Evolutionary conservation across 2,113 vertebrate genomes (phyloP), one percentile per base, ranked within the genome.

Genomic region (Rhinopomastus cyanomelas): DNA sequence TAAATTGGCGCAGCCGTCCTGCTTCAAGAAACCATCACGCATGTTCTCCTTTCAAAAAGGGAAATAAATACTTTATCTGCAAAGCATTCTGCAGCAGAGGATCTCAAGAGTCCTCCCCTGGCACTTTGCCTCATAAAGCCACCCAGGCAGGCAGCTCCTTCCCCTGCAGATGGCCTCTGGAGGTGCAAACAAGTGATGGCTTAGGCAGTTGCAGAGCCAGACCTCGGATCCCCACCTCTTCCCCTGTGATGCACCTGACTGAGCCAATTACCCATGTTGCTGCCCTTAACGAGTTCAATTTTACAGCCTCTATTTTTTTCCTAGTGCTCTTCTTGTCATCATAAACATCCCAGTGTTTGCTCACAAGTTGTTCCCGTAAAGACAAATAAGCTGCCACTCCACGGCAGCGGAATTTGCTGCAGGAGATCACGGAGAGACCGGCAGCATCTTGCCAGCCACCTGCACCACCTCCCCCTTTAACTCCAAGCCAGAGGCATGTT

Each of bases 401-500:
- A 84, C 0, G 8, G 94, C 87, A 61, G n/a, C 21, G 94, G 95
- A 95, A 95, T 95, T 92, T 39, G 89, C 81, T 39, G 74, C 71
- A 51, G 81, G 81, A 90, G 81, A 49, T 65, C 82, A 85, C 48
- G 53, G 20, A 11, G 64, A 78, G 73, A 68, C 61, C 51, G 79
- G 67, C 18, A 3, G 56, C 57, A 53, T n/a, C 88, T 78, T 65
- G 80, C 65, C 85, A 94, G 81, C 67, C 94, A 96, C 90, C 84
- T 85, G 93, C 79, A 94, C 48, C 86, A 88, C 84, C 84, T 89
- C 84, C 75, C 59, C 86, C 60, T 89, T 55, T 34, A 84, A 91
- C 68, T 89, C 82, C 27, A 88, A 87, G 81, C 90, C 92, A 95
- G 93, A 95, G 93, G 94, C 95, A 88, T 7, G 60, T 80, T 90